Percentiles rank a stretch among this genome's conserved stretches.
phyloP scores from a whole-genome alignment of 2,888 invertebrate species.

The Nasonia oneida region DNA sequence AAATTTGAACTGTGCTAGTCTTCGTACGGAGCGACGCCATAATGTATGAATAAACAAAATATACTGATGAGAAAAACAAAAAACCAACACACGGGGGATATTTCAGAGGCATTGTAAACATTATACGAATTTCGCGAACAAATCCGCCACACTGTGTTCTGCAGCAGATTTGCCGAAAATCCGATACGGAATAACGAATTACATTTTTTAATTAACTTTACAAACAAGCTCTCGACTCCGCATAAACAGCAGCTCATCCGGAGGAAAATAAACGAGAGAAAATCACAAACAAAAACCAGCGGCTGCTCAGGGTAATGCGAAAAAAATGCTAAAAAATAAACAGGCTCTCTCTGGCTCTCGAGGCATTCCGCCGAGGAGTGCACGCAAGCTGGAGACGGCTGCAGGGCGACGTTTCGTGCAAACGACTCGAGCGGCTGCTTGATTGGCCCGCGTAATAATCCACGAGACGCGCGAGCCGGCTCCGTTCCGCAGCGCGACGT shows the following conservation, averaged over 20 bases:
- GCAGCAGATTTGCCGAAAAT: no score
- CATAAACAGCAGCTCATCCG: not conserved
- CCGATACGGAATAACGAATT: no score
- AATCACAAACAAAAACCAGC: constrained; percentile 8
- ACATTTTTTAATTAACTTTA: no score
- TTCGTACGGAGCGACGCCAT: no score
- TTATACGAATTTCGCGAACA: no score
- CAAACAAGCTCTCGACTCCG: no score
- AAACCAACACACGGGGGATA: no score
- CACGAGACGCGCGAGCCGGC: constrained; percentile 1
- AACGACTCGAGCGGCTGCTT: not conserved
- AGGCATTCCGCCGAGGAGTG: not conserved
- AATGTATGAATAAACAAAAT: no score
- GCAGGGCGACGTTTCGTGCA: constrained; percentile 22
- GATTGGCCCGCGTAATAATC: constrained; percentile 13
- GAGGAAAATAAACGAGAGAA: not conserved
- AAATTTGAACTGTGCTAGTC: no score
- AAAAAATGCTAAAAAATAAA: not conserved
- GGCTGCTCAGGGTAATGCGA: not conserved
- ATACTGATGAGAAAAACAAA: no score
- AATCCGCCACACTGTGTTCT: no score
- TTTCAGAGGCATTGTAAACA: no score
- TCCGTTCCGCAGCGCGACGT: constrained; percentile 11
- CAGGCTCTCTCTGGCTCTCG: not conserved
- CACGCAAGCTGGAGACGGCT: not conserved